Evolutionary conservation across 1,140 invertebrate genomes (phyloP), one percentile per base, ranked within the genome.

Genomic region (Macrotrachela quadricornifera): DNA sequence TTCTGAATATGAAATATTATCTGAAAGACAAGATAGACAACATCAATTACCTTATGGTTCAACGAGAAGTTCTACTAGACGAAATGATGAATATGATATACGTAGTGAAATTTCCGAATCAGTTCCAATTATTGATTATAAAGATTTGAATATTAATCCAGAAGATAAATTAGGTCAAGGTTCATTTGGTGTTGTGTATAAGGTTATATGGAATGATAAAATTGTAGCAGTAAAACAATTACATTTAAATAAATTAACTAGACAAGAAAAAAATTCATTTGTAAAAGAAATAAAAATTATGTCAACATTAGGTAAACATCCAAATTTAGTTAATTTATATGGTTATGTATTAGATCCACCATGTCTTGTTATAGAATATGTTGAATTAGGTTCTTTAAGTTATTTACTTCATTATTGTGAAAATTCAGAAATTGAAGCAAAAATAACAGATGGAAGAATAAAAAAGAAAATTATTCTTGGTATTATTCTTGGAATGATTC

Each of bases 321-420:
- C 51, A 41, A 55, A 55, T 37, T 18, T 55, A 10, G 36, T 54
- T 13, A n/a, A n/a, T 16, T 30, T 56, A 14, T 37, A 41, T 17
- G 54, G 50, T 13, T 55, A 55, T 38, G 54, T 49, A 14, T 37
- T 55, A 11, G 50, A 55, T 15, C 54, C 54, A 18, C 50, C 42
- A 15, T 42, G 49, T 37, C 38, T 55, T 39, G 54, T 55, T 11
- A 55, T 55, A 51, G 54, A 55, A 9, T 45, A 17, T 1, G 51
- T 55, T 11, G 42, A 55, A 16, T 15, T 54, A 16, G 54, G 54
- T n/a, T 18, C 14, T 6, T 46, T 55, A 14, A 30, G 18, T 40
- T 6, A 55, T 15, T 16, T 55, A 46, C 50, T 55, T 17, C 54
- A 55, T 37, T 39, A 55, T 37, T 54, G 54, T 21, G 37, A 42